Percentiles rank a stretch among this genome's conserved stretches.
phyloP scores from a whole-genome alignment of 2,113 vertebrate genomes.

The cattle (Bos taurus) region DNA sequence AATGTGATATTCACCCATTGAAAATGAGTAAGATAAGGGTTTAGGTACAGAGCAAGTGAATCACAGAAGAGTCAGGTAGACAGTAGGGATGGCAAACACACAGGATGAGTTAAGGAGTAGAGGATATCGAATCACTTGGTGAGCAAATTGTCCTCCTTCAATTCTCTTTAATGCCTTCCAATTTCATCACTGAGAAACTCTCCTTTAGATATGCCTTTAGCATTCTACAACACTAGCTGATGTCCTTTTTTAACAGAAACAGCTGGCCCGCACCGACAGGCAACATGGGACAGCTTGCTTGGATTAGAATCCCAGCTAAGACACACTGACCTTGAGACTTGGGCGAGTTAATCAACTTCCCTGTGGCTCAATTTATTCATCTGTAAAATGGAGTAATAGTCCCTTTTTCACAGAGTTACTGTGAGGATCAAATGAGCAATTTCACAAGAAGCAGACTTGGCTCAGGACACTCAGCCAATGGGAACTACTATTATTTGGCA shows the following conservation, averaged over 20 bases:
- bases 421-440: background rate
- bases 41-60: background rate
- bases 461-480: background rate
- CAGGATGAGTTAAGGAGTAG: background rate
- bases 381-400: background rate
- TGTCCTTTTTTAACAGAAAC: background rate
- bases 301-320: background rate
- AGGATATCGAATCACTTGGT: background rate
- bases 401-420: background rate
- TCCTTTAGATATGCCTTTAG: background rate
- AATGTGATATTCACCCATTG: conserved; percentile 15
- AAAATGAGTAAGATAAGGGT: conserved; percentile 51
- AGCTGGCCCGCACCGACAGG: rapidly evolving
- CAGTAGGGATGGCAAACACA: background rate
- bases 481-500: background rate
- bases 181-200: background rate
- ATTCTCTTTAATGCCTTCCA: background rate
- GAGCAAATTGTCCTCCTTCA: background rate
- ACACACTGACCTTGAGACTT: background rate
- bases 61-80: background rate
- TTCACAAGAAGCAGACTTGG: background rate
- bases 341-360: background rate
- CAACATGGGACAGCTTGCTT: rapidly evolving
- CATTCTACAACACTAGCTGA: background rate
- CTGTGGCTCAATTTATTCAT: background rate